Evolutionary conservation across 2,113 vertebrate species (phyloP).

Genomic region (Ophiodon elongatus): DNA sequence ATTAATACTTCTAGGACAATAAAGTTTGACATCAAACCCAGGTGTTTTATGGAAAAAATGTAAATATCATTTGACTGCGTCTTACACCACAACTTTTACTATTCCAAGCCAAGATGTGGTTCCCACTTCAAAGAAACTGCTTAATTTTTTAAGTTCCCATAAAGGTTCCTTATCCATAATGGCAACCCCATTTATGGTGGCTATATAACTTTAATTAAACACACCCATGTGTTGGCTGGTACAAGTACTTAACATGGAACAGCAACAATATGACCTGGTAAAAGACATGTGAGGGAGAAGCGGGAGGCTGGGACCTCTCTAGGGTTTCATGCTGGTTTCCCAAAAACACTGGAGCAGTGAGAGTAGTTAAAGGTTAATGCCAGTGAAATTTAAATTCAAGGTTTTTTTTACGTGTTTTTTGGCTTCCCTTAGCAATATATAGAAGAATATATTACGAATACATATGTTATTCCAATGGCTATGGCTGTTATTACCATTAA

Average conservation of each 20-base stretch:
- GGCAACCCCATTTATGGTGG: constrained; percentile 80
- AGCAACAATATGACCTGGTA: constrained; percentile 65
- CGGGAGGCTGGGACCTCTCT: constrained; percentile 29
- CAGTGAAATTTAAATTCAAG: constrained; percentile 51
- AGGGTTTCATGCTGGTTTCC: constrained; percentile 60
- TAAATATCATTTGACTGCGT: constrained; percentile 77
- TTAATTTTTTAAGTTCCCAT: constrained; percentile 81
- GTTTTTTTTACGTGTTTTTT: constrained; percentile 21
- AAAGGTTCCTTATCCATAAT: constrained; percentile 82
- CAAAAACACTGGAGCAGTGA: constrained; percentile 27
- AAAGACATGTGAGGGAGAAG: constrained; percentile 52
- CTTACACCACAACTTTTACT: constrained; percentile 72
- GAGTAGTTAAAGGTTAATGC: constrained; percentile 50
- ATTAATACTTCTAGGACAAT: constrained; percentile 84
- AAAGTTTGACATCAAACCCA: constrained; percentile 83
- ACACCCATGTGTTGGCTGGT: constrained; percentile 80
- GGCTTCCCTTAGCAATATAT: constrained; percentile 4
- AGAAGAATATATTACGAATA: neutral
- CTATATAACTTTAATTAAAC: constrained; percentile 86
- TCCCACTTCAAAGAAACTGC: constrained; percentile 83
- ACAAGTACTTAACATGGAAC: constrained; percentile 70
- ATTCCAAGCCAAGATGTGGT: constrained; percentile 62
- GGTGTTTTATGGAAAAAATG: constrained; percentile 80
- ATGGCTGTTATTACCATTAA: neutral
- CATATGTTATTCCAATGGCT: constrained; percentile 8